Base-by-base conservation (phyloP, 2,888 invertebrate genomes). In the Mesorhabditis sp. region DNA sequence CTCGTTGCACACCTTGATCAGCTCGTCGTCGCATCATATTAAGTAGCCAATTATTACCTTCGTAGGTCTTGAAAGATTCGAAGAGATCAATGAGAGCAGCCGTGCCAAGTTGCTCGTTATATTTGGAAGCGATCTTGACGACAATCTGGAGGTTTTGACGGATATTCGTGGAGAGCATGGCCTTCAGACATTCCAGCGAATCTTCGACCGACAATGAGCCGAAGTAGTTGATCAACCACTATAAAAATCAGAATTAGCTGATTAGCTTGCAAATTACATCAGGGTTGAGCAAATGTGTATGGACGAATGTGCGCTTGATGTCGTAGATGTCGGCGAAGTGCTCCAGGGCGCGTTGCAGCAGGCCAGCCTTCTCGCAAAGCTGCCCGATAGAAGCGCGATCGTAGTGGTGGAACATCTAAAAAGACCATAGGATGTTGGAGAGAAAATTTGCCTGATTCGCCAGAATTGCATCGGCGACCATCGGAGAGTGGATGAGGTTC, bases 241-340 rank as follows among this genome's bases (percentile, higher is more conserved):
- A 80, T 67, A 86, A 72, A 4, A 28, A 28, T 28, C 28, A 28
- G 28, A 28, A 28, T 28, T 28, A 28, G 28, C 28, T 28, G 28
- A 28, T 28, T 28, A 28, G 28, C 28, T 28, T 28, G 28, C 28
- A 28, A 28, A 28, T 28, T 79, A 88, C 88, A 81, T 98, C 98
- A 13, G 94, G 92, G 66, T 79, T 76, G 66, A 81, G 68, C 15
- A 75, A 74, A 58, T 76, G 72, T 1, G 81, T 81, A 87, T 98
- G 97, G 0, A 98, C 97, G 70, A 98, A 96, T 42, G 98, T 97
- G 71, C 98, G 90, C 88, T 99, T 99, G 86, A 98, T 99, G 87
- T 99, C 98, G 86, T 98, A 99, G 81, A 99, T 89, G 88, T 98
- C 98, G 76, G 97, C 98, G 88, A 98, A 98, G 87, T 99, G 97